Evolutionary conservation across 2,113 vertebrate genomes (phyloP), one percentile per base, ranked within the genome.

Genomic region (Podarcis raffonei): DNA sequence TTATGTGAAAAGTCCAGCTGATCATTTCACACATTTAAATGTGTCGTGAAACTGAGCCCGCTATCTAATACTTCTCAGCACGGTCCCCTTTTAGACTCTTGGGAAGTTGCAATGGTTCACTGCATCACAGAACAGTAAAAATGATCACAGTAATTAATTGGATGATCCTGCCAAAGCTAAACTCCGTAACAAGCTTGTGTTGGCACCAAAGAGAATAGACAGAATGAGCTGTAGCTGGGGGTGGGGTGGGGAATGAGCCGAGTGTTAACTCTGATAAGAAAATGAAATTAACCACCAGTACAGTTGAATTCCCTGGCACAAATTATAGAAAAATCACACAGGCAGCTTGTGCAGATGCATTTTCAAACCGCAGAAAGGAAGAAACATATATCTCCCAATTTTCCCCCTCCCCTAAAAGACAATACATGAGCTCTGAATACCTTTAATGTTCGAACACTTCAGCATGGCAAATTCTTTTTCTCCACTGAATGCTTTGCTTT

Each of bases 381-480:
- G 81, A 84, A 65, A 84, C 12, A 22, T 32, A 12, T 23, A 76
- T 80, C 35, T 42, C 18, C 27, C 71, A 80, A 69, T 71, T 83
- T 76, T 80, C 27, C 80, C 78, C 22, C 35, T 48, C 48, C 48
- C 48, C 48, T 11, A 12, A 53, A 42, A 85, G 6, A 37, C n/a
- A 9, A 86, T 16, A 65, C 65, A 77, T 48, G 27, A 83, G 30
- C 35, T 35, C 76, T 83, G 37, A 91, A 88, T 94, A 95, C 96
- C 95, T 96, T 96, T 95, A 87, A 48, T n/a, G 82, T 89, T 91
- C 84, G 92, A 89, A 89, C 65, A 88, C 88, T 94, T 95, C n/a
- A 92, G 89, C 27, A 66, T 7, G n/a, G 57, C 81, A 83, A 84
- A 90, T 89, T 87, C 84, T 88, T 94, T 96, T 25, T 92, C 89